phyloP scores from a whole-genome alignment of 2,797 vertebrate species.

The Sebastes goodei region DNA sequence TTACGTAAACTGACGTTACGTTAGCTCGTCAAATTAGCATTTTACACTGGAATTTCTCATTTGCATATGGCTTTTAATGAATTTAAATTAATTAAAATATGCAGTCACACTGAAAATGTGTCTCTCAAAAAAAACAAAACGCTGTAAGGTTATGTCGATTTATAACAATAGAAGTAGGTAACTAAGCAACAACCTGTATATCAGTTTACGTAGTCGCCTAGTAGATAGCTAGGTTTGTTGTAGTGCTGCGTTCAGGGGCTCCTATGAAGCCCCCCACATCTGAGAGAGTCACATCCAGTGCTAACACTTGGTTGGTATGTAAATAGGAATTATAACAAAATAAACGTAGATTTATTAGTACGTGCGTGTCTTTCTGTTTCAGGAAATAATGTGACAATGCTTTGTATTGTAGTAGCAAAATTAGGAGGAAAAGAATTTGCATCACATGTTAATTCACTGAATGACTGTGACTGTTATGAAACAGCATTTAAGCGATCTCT shows the following conservation, averaged over 20 bases:
- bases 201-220: neutral
- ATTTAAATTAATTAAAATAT: neutral
- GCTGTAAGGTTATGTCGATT: neutral
- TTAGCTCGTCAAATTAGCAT: neutral
- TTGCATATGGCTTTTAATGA: neutral
- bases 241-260: constrained; percentile 31
- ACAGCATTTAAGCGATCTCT: rapidly evolving
- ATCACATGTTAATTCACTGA: neutral
- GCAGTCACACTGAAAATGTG: neutral
- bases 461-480: neutral
- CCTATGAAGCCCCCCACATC: neutral
- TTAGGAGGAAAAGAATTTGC: neutral
- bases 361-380: neutral
- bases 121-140: neutral
- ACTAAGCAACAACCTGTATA: too few relatives aligned
- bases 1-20: too few relatives aligned
- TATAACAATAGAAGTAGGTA: neutral
- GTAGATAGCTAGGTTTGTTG: neutral
- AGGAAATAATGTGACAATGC: neutral
- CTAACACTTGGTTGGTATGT: neutral
- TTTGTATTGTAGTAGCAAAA: neutral
- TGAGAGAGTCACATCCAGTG: neutral
- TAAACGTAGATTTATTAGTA: neutral
- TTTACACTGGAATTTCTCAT: neutral
- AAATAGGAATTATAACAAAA: neutral